Evolutionary conservation across 2,113 vertebrate genomes (phyloP).

Genomic region (Cairina moschata): DNA sequence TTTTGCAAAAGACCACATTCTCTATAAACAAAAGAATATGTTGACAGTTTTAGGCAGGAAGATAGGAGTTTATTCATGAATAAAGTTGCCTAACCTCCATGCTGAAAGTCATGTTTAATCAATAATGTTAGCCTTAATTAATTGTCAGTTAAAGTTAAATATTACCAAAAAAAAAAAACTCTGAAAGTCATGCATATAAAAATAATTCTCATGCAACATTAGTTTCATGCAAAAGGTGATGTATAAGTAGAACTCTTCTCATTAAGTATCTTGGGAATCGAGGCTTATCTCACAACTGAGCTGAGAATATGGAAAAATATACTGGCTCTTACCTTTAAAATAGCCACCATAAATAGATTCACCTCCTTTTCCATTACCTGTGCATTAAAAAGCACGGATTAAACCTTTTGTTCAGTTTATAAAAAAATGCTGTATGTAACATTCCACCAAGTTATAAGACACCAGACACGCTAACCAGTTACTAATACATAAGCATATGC

Average conservation of each 20-base stretch:
- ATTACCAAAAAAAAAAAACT: slow-evolving; percentile 68
- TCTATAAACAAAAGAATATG: slow-evolving; percentile 99
- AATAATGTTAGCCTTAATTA: slow-evolving; percentile 84
- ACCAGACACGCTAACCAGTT: background rate
- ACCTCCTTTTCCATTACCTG: slow-evolving; percentile 98
- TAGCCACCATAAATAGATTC: slow-evolving; percentile 98
- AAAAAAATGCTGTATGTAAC: background rate
- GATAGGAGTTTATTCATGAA: slow-evolving; percentile 95
- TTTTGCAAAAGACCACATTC: slow-evolving; percentile 99
- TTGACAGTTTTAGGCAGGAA: slow-evolving; percentile 99
- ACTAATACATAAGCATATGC: background rate
- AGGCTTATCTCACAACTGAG: slow-evolving; percentile 72
- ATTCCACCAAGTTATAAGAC: background rate
- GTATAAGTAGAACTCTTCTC: slow-evolving; percentile 76
- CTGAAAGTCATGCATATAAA: slow-evolving; percentile 80
- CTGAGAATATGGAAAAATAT: slow-evolving; percentile 47
- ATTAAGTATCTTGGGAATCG: slow-evolving; percentile 75
- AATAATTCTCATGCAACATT: slow-evolving; percentile 85
- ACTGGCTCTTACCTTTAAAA: slow-evolving; percentile 93
- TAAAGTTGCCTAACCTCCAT: slow-evolving; percentile 99
- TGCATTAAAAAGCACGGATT: background rate
- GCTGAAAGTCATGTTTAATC: slow-evolving; percentile 90
- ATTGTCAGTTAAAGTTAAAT: slow-evolving; percentile 79
- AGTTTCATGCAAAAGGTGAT: slow-evolving; percentile 86
- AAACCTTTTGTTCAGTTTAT: background rate